Percentiles rank a stretch among this genome's conserved stretches.
Evolutionary conservation across 2,797 vertebrate species (phyloP).

Genomic region (Carcharodon carcharias): DNA sequence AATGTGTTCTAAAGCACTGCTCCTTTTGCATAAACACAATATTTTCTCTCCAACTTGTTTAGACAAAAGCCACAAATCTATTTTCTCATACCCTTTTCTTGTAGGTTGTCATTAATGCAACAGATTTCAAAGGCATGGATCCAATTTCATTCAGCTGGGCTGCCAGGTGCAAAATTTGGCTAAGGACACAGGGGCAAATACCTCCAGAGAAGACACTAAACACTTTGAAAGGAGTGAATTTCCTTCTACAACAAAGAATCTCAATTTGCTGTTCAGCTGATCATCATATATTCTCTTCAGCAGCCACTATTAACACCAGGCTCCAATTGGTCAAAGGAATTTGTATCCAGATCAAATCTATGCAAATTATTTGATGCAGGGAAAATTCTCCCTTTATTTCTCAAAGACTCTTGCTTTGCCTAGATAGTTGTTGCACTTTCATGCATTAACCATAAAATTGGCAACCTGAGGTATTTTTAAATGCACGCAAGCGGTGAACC

Average conservation of each 20-base stretch:
- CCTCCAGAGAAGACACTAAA: slow-evolving; percentile 32
- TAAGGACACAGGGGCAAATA: slow-evolving; percentile 44
- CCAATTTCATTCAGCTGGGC: slow-evolving; percentile 35
- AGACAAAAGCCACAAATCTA: slow-evolving; percentile 55
- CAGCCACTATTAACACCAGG: not conserved
- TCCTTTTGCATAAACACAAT: not conserved
- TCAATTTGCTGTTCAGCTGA: not conserved
- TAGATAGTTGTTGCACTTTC: not conserved
- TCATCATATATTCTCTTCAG: slow-evolving; percentile 1
- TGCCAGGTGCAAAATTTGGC: slow-evolving; percentile 51
- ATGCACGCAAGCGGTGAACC: not conserved
- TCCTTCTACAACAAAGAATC: not conserved
- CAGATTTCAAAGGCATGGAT: slow-evolving; percentile 34
- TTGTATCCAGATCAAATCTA: not conserved
- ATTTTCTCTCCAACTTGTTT: slow-evolving; percentile 52
- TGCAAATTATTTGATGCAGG: not conserved
- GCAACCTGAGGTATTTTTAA: not conserved
- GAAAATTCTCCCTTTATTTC: not conserved
- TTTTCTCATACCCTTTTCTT: slow-evolving; percentile 59
- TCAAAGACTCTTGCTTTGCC: not conserved
- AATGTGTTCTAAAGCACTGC: not conserved
- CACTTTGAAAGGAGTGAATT: slow-evolving; percentile 30
- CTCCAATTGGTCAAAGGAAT: not conserved
- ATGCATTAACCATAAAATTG: not conserved
- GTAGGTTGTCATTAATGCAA: slow-evolving; percentile 53